Base-by-base conservation (phyloP, 1,140 invertebrate genomes). In the Neodiprion fabricii region DNA sequence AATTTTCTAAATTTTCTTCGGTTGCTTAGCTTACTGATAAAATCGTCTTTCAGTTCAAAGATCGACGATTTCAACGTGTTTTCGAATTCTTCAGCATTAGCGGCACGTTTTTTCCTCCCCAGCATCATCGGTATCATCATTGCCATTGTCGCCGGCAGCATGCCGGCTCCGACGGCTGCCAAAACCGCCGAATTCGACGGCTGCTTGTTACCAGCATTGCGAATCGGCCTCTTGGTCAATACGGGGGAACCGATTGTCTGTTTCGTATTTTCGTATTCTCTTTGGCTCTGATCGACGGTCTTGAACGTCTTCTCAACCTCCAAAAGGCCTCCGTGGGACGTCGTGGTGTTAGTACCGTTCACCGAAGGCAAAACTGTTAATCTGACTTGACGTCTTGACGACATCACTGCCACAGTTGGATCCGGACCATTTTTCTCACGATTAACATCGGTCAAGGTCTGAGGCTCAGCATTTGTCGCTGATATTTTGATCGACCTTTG, bases 101-200 rank as follows among this genome's bases (percentile, higher is more conserved):
- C 11, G n/a, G 53, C 11, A 14, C 53, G 53, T 11, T 12, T 90
- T 79, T 89, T 89, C 75, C 91, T 85, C 3, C 91, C 92, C 65
- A 94, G 86, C 82, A 94, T 92, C 90, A 95, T 93, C 1, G 94
- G 94, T 48, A 94, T 91, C 76, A 95, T 90, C 91, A 95, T 93
- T 1, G 93, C 94, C 91, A 95, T 93, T 0, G 93, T 94, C 0
- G 93, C 94, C 17, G 94, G 94, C 49, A 95, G 85, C 91, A 95
- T 93, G 1, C 93, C 94, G 48, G 94, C 93, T 2, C 93, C 91
- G 7, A 94, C 92, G 5, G 93, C 94, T 9, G 93, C 93, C 66
- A 94, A 80, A 11, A 94, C 89, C 0, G 92, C 92, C 3, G 91
- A 90, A 70, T 79, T 87, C 12, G 86, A 85, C 9, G 87, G 82